Percentiles rank a stretch among this genome's conserved stretches.
These are phyloP conservation scores for Zaprionus tsacasi DNA, from an alignment of 1,140 invertebrate species.

Conservation along the genomic window DNA sequence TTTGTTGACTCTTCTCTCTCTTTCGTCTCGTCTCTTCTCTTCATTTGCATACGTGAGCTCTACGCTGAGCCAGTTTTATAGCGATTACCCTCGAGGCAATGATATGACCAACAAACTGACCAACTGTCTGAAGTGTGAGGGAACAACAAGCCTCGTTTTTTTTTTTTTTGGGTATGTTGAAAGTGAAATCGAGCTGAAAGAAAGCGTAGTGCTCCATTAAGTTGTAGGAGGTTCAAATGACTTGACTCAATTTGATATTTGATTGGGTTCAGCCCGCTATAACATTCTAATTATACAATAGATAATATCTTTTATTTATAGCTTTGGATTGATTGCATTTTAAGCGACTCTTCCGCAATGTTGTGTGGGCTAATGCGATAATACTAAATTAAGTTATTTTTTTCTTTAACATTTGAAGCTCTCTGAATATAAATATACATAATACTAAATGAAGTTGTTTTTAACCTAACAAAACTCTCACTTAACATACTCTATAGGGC, in stretches of 20 bases:
- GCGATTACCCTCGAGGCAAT: constrained; percentile 29
- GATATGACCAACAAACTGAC: constrained; percentile 21
- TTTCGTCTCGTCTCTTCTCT: constrained; percentile 6
- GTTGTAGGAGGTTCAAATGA: constrained; percentile 69
- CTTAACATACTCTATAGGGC: background rate
- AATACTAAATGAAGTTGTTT: constrained; percentile 43
- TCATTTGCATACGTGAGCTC: constrained; percentile 66
- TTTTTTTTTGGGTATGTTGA: constrained; percentile 19
- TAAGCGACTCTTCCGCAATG: constrained; percentile 27
- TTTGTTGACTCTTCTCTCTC: constrained; percentile 62
- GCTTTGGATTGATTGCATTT: constrained; percentile 44
- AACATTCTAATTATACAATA: constrained; percentile 65
- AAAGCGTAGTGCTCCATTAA: constrained; percentile 69
- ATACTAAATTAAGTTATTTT: constrained; percentile 42
- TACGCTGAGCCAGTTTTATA: constrained; percentile 65
- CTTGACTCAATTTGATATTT: constrained; percentile 60
- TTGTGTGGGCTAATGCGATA: constrained; percentile 37
- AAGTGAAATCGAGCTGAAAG: constrained; percentile 69
- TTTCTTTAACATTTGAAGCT: background rate
- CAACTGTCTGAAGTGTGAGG: background rate
- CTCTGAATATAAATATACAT: background rate
- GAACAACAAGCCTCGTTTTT: constrained; percentile 42
- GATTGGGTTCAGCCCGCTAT: constrained; percentile 22
- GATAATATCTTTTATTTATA: constrained; percentile 52
- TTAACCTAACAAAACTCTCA: background rate